Evolutionary conservation across 2,888 invertebrate genomes (phyloP).

Genomic region (Nematopogon swammerdamellus): DNA sequence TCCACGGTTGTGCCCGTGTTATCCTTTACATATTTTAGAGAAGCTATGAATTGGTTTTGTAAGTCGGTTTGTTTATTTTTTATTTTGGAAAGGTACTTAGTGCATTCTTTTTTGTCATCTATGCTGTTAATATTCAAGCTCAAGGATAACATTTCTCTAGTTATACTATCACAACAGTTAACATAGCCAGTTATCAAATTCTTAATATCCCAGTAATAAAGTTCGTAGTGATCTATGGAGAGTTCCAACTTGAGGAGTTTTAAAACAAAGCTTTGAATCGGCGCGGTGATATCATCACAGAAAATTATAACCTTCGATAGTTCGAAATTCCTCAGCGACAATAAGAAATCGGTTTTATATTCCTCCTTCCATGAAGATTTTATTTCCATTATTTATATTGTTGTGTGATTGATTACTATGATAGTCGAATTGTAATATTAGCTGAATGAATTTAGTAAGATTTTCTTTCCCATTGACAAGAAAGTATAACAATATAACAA

Average conservation of each 20-base stretch:
- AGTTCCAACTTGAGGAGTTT: slow-evolving; percentile 17
- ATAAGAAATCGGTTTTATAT: background rate
- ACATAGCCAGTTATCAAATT: slow-evolving; percentile 22
- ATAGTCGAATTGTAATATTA: too few relatives aligned
- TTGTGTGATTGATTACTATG: too few relatives aligned
- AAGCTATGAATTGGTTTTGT: slow-evolving; percentile 20
- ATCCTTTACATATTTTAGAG: slow-evolving; percentile 20
- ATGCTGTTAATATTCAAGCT: slow-evolving; percentile 17
- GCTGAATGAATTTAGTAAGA: too few relatives aligned
- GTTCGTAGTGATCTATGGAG: slow-evolving; percentile 15
- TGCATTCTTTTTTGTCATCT: slow-evolving; percentile 16
- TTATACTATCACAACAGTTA: slow-evolving; percentile 21
- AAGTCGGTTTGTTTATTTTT: slow-evolving; percentile 17
- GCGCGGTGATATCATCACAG: slow-evolving; percentile 17
- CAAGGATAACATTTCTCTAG: slow-evolving; percentile 20
- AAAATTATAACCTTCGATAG: slow-evolving; percentile 20
- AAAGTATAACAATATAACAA: too few relatives aligned
- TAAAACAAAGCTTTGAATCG: slow-evolving; percentile 21
- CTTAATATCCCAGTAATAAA: slow-evolving; percentile 29
- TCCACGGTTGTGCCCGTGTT: slow-evolving; percentile 19
- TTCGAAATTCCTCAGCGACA: slow-evolving; percentile 18
- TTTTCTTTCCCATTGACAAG: too few relatives aligned
- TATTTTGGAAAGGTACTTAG: slow-evolving; percentile 20
- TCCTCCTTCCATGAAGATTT: background rate
- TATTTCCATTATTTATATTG: background rate